These are phyloP conservation scores for Kryptolebias ocellatus DNA, from an alignment of 2,797 vertebrate species.

Conservation along the genomic window DNA sequence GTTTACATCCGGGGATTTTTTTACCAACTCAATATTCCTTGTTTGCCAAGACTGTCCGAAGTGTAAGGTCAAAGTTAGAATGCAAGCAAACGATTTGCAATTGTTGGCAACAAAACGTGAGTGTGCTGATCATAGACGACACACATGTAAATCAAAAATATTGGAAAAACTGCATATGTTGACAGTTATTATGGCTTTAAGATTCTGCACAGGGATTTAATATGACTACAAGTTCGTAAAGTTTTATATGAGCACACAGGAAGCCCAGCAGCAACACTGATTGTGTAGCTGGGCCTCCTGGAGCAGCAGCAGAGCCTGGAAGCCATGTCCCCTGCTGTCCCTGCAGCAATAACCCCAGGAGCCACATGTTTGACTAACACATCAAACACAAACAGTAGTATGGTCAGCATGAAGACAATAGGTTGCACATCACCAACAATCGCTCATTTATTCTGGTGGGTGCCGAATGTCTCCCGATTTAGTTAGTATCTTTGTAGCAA, in stretches of 20 bases:
- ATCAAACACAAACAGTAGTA: conserved; percentile 1
- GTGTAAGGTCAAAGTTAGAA: too few relatives aligned
- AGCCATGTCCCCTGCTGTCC: conserved; percentile 13
- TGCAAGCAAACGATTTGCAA: too few relatives aligned
- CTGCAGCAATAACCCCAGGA: conserved; percentile 24
- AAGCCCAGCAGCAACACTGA: neutral
- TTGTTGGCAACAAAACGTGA: too few relatives aligned
- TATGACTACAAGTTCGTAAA: too few relatives aligned
- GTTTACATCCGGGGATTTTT: too few relatives aligned
- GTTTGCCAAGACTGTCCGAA: too few relatives aligned
- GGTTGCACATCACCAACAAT: neutral
- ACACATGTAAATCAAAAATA: too few relatives aligned
- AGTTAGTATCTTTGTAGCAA: conserved; percentile 13
- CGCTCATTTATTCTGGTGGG: too few relatives aligned
- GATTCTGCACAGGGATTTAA: neutral
- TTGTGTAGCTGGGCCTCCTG: conserved; percentile 14
- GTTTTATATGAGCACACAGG: too few relatives aligned
- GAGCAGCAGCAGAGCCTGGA: neutral
- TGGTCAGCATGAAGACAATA: neutral
- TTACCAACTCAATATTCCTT: too few relatives aligned
- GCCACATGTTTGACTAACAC: conserved; percentile 65
- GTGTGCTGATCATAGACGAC: too few relatives aligned
- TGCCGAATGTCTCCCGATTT: conserved; percentile 1
- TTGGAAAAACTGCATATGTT: too few relatives aligned
- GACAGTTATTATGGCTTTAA: neutral